Base-by-base conservation (phyloP, 37 sponge, comb jelly and placozoan genomes). In the Mnemiopsis leidyi region DNA sequence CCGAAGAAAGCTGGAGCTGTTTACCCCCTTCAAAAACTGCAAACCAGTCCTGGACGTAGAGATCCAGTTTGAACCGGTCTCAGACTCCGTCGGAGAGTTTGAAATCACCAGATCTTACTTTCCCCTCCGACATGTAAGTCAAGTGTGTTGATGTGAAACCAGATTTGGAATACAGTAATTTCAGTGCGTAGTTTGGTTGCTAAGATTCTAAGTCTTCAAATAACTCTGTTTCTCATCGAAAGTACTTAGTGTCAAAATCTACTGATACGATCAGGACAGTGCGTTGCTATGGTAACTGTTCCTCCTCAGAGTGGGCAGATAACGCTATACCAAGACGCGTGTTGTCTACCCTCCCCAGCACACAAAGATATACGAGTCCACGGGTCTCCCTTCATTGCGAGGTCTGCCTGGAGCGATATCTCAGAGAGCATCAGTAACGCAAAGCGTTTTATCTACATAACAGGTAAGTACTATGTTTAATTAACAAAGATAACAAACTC, bases 71-170 rank as follows among this genome's bases (percentile, higher is more conserved):
- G 48, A 39, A 29, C 90, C 90, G 3, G 90, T 85, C 7, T 40
- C 90, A 39, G 90, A 85, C 0, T 39, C 61, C 0, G 90, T 85
- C 25, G 90, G 90, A 0, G 90, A 85, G 35, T 85, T 85, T 33
- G 90, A 85, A 40, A 61, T 85, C 16, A 85, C 90, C 26, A 35
- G 48, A 39, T 85, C 30, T 26, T 85, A 85, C 61, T 85, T 85
- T 33, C 90, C 90, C 13, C 90, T 85, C 61, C 9, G 90, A 40
- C 90, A 85, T 85, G 90, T 85, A 28, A 85, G 90, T 39, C 16
- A n/a, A n/a, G n/a, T n/a, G n/a, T n/a, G n/a, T n/a, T n/a, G n/a
- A n/a, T n/a, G n/a, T n/a, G n/a, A n/a, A n/a, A n/a, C n/a, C n/a
- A n/a, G n/a, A n/a, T n/a, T n/a, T n/a, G n/a, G n/a, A n/a, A n/a